A percentile compares a stretch with the other conserved stretches of the same genome.
Conservation (phyloP, 2,113 vertebrate species). For the Nothocercus julius region DNA sequence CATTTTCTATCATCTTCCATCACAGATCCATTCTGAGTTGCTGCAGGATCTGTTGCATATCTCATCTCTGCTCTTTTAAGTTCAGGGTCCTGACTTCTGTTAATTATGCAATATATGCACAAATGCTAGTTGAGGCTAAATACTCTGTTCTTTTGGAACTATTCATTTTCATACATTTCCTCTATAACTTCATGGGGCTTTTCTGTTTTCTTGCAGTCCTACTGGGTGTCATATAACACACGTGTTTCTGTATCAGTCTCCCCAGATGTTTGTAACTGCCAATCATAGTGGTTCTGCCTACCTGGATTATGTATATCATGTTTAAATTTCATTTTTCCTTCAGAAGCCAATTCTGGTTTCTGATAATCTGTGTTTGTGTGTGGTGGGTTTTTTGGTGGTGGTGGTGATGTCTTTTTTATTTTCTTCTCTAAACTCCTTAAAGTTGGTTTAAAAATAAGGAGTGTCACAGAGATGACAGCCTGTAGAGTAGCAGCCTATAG, state of each 20-base stretch:
- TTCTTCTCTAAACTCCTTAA: not conserved
- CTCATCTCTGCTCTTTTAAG: not conserved
- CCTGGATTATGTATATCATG: not conserved
- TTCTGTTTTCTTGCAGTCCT: not conserved
- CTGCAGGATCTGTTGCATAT: not conserved
- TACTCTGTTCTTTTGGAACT: not conserved
- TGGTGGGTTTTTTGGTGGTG: too few species aligned
- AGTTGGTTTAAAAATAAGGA: not conserved
- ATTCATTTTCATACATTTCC: not conserved
- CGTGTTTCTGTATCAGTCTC: not conserved
- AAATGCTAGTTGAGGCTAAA: not conserved
- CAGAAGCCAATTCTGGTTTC: not conserved
- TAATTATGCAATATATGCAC: not conserved
- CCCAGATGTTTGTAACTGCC: not conserved
- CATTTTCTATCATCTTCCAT: not conserved
- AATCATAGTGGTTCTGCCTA: not conserved
- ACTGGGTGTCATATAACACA: not conserved
- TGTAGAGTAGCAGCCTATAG: rapidly evolving
- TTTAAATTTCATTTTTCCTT: not conserved
- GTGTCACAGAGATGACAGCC: not conserved
- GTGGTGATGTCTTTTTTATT: not conserved
- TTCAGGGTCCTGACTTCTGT: not conserved
- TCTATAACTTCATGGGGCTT: not conserved
- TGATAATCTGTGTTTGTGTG: not conserved
- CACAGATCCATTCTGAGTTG: not conserved